A percentile compares a stretch with the other conserved stretches of the same genome.
These are phyloP conservation scores for Drosophila atroscutellata DNA, from an alignment of 2,888 invertebrate species.

Conservation along the genomic window DNA sequence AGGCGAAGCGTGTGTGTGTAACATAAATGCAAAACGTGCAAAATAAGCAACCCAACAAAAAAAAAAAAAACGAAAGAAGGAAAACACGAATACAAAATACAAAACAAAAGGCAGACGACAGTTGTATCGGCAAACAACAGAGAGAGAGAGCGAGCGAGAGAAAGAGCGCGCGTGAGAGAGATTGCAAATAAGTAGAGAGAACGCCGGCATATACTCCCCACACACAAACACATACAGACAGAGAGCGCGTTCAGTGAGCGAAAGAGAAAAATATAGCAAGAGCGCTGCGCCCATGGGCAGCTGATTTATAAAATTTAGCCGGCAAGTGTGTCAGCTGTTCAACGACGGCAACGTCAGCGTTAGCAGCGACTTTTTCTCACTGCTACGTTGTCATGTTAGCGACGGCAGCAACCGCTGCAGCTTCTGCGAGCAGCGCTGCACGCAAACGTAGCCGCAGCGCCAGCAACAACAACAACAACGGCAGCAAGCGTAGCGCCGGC, in stretches of 20 bases:
- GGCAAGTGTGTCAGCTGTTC: conserved; percentile 78
- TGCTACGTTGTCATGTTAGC: conserved; percentile 77
- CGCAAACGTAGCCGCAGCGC: conserved; percentile 75
- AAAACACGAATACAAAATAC: conserved; percentile 51
- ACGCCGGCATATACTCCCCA: conserved; percentile 39
- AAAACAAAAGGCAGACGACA: conserved; percentile 52
- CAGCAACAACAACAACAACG: conserved; percentile 61
- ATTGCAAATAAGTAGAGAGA: conserved; percentile 25
- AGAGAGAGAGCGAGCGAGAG: conserved; percentile 12
- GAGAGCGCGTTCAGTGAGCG: conserved; percentile 1
- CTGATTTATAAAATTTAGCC: conserved; percentile 77
- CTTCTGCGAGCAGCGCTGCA: conserved; percentile 59
- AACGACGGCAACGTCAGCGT: conserved; percentile 37
- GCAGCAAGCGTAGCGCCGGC: conserved; percentile 66
- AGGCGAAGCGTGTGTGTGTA: conserved; percentile 50
- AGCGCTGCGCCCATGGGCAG: conserved; percentile 63
- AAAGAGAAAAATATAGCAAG: conserved; percentile 37
- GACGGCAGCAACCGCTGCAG: conserved; percentile 59
- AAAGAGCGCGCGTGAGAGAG: conserved; percentile 37
- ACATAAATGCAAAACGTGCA: conserved; percentile 62
- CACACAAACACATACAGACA: conserved; percentile 1
- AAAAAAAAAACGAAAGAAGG: conserved; percentile 27
- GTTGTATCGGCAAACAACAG: conserved; percentile 38
- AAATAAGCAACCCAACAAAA: conserved; percentile 32
- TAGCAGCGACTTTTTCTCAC: conserved; percentile 34